Percentiles rank a stretch among this genome's conserved stretches.
Conservation (phyloP, 1,140 invertebrate genomes). For the Zaprionus camerounensis region DNA sequence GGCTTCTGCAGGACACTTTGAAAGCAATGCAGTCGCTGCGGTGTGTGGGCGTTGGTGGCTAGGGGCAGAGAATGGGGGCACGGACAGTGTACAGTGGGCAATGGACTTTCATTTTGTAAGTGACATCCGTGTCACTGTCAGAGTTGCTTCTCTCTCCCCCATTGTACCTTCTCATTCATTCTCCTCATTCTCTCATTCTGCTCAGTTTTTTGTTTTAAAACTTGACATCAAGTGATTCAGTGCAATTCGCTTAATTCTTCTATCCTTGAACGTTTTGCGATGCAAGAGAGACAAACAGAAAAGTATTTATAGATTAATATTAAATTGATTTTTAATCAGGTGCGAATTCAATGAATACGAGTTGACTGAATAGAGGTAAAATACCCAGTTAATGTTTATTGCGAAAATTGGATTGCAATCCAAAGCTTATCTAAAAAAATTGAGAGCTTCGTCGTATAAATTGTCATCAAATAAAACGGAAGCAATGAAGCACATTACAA, state of each 20-base stretch:
- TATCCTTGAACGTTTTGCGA: constrained; percentile 4
- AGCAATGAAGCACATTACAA: neutral
- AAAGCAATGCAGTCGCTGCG: constrained; percentile 44
- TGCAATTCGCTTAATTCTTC: constrained; percentile 34
- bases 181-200: constrained; percentile 7
- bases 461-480: neutral
- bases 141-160: constrained; percentile 22
- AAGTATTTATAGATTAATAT: constrained; percentile 27
- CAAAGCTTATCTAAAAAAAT: neutral
- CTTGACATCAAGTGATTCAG: constrained; percentile 40
- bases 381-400: neutral
- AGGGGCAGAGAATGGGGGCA: neutral
- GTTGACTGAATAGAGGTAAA: neutral
- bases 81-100: constrained; percentile 25
- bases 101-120: constrained; percentile 74
- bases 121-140: constrained; percentile 78
- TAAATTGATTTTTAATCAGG: constrained; percentile 19
- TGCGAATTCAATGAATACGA: neutral
- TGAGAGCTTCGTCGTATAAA: neutral
- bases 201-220: constrained; percentile 27
- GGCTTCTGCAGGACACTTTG: constrained; percentile 42
- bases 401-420: neutral
- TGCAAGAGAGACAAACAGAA: neutral
- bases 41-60: neutral
- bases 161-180: constrained; percentile 31